Evolutionary conservation across 2,113 vertebrate species (phyloP), one percentile per base, ranked within the genome.

Genomic region (Numida meleagris): DNA sequence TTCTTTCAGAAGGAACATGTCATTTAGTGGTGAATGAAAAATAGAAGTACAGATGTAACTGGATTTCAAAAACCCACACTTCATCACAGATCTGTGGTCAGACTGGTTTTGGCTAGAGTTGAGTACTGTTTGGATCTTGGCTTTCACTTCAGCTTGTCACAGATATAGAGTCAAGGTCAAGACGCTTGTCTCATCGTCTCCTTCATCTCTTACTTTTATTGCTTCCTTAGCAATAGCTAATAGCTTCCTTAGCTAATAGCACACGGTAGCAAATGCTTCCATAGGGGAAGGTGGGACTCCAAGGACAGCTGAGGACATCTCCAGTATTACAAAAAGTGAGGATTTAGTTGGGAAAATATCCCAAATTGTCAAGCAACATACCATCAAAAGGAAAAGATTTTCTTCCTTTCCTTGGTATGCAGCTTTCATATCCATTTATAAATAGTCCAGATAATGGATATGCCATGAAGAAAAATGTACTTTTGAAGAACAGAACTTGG

Each of bases 131-230:
- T 83, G 59, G 27, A 31, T 53, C 20, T 62, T 7, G 10, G 6
- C 6, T 55, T 81, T 86, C 17, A 23, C 40, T 19, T 91, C 15
- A 27, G 6, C 18, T 77, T 11, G 5, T 25, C 14, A 15, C 14
- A 73, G 38, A 67, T 8, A 6, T 0, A 2, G 14, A 65, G 12
- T 16, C 3, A 1, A 43, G 8, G 17, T 38, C 8, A 6, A 65
- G 82, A 75, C 17, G 46, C 5, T 8, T 50, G 34, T 46, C 20
- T 10, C 65, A 78, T 21, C 14, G 12, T 5, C 21, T 53, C 31
- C 50, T 70, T 62, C 6, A 5, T 17, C 29, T 70, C 31, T 72
- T 21, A 25, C 4, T 17, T 40, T 71, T 71, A 38, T 38, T 61
- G 15, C 25, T 36, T 77, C 5, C 14, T 75, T 51, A 61, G 45